These are phyloP conservation scores for Enteromius trimaculatus DNA, from an alignment of 2,797 vertebrate genomes.

Conservation along the genomic window DNA sequence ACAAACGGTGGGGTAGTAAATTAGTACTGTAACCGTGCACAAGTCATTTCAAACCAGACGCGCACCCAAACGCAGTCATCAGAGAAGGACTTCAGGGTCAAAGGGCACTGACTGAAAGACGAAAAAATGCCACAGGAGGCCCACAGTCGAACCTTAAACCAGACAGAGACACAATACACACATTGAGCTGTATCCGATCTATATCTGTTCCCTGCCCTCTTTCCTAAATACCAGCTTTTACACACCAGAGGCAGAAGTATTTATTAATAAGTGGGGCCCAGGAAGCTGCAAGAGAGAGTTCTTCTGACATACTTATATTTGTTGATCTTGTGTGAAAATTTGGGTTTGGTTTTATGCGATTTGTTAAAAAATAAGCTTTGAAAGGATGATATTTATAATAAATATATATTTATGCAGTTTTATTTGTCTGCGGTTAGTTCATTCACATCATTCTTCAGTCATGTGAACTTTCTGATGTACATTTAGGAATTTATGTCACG, in stretches of 20 bases:
- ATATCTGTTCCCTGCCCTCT: conserved; percentile 26
- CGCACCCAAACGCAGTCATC: conserved; percentile 80
- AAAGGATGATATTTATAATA: background rate
- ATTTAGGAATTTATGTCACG: background rate
- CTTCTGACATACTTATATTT: conserved; percentile 5
- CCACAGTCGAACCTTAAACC: conserved; percentile 41
- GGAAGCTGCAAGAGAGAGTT: background rate
- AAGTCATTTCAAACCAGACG: conserved; percentile 87
- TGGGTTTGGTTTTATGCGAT: background rate
- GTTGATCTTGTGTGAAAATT: background rate
- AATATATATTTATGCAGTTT: background rate
- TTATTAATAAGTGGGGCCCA: background rate
- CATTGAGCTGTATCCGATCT: conserved; percentile 37
- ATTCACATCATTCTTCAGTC: background rate
- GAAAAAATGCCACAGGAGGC: conserved; percentile 52
- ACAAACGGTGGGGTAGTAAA: conserved; percentile 88
- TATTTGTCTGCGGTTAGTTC: background rate
- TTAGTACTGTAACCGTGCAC: conserved; percentile 88
- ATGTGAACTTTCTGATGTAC: background rate
- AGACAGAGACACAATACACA: conserved; percentile 53
- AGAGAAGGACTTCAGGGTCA: conserved; percentile 87
- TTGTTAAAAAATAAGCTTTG: background rate
- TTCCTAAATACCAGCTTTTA: conserved; percentile 40
- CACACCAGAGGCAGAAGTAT: background rate
- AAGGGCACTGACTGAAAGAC: conserved; percentile 62